Evolutionary conservation across 2,797 vertebrate genomes (phyloP), one percentile per base, ranked within the genome.

Genomic region (Psittacula derbiana): DNA sequence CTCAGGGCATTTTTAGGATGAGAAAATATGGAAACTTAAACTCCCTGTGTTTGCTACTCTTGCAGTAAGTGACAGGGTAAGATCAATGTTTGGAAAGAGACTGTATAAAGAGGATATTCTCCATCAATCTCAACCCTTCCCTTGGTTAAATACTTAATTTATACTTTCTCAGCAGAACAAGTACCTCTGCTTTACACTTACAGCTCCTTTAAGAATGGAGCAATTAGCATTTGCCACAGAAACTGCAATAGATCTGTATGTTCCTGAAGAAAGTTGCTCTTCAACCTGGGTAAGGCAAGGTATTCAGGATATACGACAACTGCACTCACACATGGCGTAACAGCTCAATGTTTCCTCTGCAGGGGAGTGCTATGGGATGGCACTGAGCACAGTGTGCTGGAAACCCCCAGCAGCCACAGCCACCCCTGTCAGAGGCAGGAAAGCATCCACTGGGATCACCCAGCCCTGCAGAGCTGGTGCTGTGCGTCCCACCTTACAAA

Each of bases 11-110:
- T 94, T 91, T 70, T 31, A 91, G 43, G 43, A 80, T 61, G 16
- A 86, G 60, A 30, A 90, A 86, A 76, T 28, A 70, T 1, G 73
- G 84, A 86, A 80, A 89, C 70, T 78, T 83, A 65, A 80, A 78
- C 30, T 87, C 69, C 19, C 66, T 44, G 18, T 38, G 10, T 81
- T 91, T 74, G 55, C 90, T 96, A 74, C 50, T 76, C 30, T 49
- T 85, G 74, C 81, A 93, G 70, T 61, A 90, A 90, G 75, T 71
- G 83, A 90, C 78, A 69, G 46, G 33, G 13, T 46, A 80, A 94
- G 65, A 95, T 81, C 89, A 93, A 85, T 76, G 76, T 91, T 92
- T 92, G 81, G n/a, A 85, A 70, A 90, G 27, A 86, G 55, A 41
- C 53, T 69, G 52, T 25, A 57, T 53, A 75, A 93, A 86, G 28